These are phyloP conservation scores for Pseudomyrmex flavicornis DNA, from an alignment of 1,140 invertebrate species.

Conservation along the genomic window DNA sequence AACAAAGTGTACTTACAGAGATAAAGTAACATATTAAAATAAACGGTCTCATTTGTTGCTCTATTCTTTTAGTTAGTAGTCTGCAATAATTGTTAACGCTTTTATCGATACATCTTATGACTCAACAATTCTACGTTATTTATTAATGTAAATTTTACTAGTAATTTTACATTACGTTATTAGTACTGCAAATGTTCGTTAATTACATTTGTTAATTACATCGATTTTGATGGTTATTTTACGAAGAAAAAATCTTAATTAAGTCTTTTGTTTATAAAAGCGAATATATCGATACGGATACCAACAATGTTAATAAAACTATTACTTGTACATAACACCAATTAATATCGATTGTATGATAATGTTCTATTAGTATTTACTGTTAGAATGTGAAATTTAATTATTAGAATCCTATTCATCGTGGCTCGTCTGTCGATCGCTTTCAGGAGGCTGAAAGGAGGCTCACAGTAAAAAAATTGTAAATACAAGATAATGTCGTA, in stretches of 20 bases:
- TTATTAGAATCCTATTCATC: constrained; percentile 57
- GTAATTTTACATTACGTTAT: not conserved
- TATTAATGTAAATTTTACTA: not conserved
- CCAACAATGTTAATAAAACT: constrained; percentile 37
- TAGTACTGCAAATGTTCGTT: too few species aligned
- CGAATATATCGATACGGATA: not conserved
- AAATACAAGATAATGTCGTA: constrained; percentile 53
- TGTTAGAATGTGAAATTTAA: constrained; percentile 60
- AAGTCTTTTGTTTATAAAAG: constrained; percentile 21
- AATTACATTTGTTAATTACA: too few species aligned
- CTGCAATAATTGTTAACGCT: not conserved
- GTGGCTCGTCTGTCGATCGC: constrained; percentile 62
- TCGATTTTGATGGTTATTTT: too few species aligned
- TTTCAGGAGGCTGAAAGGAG: constrained; percentile 25
- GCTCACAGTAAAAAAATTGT: constrained; percentile 23
- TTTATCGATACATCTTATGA: too few species aligned
- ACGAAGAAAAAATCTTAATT: not conserved
- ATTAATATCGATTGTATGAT: constrained; percentile 55
- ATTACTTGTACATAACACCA: constrained; percentile 65
- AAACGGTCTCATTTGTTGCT: not conserved
- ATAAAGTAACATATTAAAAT: not conserved
- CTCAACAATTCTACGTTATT: too few species aligned
- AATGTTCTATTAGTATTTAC: constrained; percentile 63
- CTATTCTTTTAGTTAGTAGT: not conserved
- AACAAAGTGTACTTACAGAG: too few species aligned